Conservation (phyloP, 2,797 vertebrate genomes). For the Harpagifer antarcticus region DNA sequence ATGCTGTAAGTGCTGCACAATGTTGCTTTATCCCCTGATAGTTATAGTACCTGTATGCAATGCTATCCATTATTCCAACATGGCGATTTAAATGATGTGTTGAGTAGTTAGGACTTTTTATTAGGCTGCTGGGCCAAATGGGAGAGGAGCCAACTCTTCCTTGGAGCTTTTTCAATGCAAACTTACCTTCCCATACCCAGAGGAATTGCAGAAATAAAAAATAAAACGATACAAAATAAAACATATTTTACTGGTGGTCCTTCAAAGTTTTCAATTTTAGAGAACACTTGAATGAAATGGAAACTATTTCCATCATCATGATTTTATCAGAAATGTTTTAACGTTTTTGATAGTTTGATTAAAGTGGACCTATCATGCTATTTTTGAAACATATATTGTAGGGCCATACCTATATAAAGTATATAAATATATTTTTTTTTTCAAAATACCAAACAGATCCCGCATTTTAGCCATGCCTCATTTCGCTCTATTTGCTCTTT, state of each 20-base stretch:
- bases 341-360: neutral
- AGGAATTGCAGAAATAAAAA: neutral
- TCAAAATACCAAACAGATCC: too few relatives aligned
- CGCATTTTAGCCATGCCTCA: too few relatives aligned
- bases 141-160: too few relatives aligned
- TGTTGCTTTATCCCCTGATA: constrained; percentile 1
- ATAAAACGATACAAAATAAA: neutral
- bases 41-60: neutral
- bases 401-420: too few relatives aligned
- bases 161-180: neutral
- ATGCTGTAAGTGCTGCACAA: neutral
- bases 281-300: neutral
- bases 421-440: too few relatives aligned
- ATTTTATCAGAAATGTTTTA: constrained; percentile 13
- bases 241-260: neutral
- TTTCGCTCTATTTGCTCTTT: too few relatives aligned
- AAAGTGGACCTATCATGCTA: too few relatives aligned
- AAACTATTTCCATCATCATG: neutral
- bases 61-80: constrained; percentile 2
- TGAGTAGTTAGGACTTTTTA: neutral
- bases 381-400: too few relatives aligned
- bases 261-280: neutral
- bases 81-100: neutral
- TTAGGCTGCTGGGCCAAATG: neutral
- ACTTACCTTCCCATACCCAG: neutral